Percentiles rank a stretch among this genome's conserved stretches.
Evolutionary conservation across 2,113 vertebrate species (phyloP).

Genomic region (Clarias gariepinus): DNA sequence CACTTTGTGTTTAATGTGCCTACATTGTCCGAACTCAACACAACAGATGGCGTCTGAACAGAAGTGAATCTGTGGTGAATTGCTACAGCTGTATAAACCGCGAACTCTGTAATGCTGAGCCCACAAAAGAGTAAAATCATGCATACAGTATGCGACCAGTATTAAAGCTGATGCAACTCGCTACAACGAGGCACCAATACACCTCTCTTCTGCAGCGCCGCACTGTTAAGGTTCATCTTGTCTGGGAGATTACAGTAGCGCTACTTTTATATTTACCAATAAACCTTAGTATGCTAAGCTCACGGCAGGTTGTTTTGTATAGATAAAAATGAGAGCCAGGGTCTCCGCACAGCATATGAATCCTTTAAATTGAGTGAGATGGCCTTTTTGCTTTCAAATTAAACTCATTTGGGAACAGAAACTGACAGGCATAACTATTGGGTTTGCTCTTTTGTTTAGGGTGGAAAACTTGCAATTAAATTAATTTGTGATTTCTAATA

Average conservation of each 20-base stretch:
- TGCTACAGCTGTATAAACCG: not conserved
- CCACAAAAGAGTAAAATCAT: not conserved
- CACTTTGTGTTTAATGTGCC: not conserved
- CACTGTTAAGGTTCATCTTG: not conserved
- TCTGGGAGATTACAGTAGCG: too few species aligned
- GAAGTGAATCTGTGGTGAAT: not conserved
- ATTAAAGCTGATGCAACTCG: not conserved
- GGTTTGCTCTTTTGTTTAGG: not conserved
- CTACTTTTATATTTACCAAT: not conserved
- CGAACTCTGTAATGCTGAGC: not conserved
- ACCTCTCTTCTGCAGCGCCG: not conserved
- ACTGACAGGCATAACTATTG: not conserved
- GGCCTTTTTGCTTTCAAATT: not conserved
- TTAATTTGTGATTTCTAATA: not conserved
- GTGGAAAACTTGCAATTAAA: too few species aligned
- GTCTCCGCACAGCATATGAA: not conserved
- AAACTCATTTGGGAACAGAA: not conserved
- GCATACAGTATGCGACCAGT: slow-evolving; percentile 8
- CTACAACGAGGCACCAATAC: slow-evolving; percentile 2
- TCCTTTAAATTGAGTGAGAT: not conserved
- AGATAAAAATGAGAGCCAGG: not conserved
- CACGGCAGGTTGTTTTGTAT: not conserved
- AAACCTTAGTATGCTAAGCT: not conserved
- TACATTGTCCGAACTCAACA: not conserved
- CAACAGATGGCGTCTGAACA: not conserved